Conservation (phyloP, 92 coral and sea anemone genomes). For the Zoanthus sociatus region DNA sequence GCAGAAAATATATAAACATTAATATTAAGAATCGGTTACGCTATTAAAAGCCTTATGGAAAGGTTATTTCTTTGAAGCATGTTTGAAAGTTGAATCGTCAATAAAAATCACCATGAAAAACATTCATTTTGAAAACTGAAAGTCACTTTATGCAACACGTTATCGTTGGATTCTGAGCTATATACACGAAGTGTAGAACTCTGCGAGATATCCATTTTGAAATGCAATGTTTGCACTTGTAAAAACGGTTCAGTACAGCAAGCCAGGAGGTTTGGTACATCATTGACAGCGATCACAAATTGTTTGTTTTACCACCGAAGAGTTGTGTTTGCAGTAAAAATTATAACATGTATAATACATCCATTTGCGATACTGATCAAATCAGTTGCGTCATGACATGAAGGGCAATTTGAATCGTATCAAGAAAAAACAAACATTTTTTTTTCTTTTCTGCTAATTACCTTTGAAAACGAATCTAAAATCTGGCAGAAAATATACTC, state of each 20-base stretch:
- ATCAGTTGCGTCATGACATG: neutral
- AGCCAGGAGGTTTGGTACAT: constrained; percentile 34
- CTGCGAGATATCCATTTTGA: neutral
- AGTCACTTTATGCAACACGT: neutral
- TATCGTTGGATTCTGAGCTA: too few relatives aligned
- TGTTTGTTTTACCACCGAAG: constrained; percentile 31
- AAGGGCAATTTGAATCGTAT: neutral
- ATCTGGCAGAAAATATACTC: neutral
- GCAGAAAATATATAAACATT: neutral
- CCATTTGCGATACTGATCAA: neutral
- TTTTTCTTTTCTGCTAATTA: neutral
- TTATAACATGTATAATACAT: constrained; percentile 8
- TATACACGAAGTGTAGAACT: neutral
- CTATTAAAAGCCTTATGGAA: neutral
- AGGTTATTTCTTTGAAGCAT: neutral
- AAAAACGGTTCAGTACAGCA: neutral
- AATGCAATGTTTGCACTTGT: constrained; percentile 5
- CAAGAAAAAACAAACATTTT: neutral
- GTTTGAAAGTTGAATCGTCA: constrained; percentile 12
- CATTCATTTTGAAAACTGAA: neutral
- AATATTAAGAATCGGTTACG: neutral
- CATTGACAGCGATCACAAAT: neutral
- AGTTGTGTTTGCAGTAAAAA: constrained; percentile 22
- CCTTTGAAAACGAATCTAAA: neutral
- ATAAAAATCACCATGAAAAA: neutral